Evolutionary conservation across 2,888 invertebrate genomes (phyloP).

Genomic region (Cheilosia grossa): DNA sequence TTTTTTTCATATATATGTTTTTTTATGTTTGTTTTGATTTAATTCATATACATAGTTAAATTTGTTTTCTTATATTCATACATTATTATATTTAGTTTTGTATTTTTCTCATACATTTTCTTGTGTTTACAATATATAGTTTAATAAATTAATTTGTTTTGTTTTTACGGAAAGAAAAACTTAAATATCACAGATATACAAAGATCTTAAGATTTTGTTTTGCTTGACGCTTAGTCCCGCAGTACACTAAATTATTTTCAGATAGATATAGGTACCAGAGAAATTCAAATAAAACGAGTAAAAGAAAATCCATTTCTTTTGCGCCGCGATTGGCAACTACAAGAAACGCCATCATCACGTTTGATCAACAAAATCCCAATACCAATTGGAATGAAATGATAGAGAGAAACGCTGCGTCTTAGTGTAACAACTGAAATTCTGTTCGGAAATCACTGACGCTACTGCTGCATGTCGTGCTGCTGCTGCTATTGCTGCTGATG

Average conservation of each 20-base stretch:
- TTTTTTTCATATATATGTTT: conserved; percentile 55
- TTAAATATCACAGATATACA: conserved; percentile 82
- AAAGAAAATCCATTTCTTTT: conserved; percentile 35
- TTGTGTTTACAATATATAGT: conserved; percentile 49
- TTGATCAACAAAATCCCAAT: conserved; percentile 64
- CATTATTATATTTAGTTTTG: conserved; percentile 67
- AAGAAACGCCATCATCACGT: conserved; percentile 12
- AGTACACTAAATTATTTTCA: conserved; percentile 41
- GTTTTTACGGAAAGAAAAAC: conserved; percentile 77
- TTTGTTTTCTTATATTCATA: conserved; percentile 69
- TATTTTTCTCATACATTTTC: conserved; percentile 16
- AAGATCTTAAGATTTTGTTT: conserved; percentile 75
- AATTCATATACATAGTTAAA: conserved; percentile 44
- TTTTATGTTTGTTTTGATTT: conserved; percentile 62
- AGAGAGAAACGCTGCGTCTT: conserved; percentile 27
- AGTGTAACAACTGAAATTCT: conserved; percentile 62
- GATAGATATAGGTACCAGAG: conserved; percentile 32
- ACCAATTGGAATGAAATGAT: conserved; percentile 67
- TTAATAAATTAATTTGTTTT: conserved; percentile 71
- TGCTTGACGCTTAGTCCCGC: conserved; percentile 58
- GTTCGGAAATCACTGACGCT: conserved; percentile 71
- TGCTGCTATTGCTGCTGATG: conserved; percentile 53
- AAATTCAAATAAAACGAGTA: conserved; percentile 55
- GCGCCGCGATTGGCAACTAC: conserved; percentile 18
- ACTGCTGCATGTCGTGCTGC: conserved; percentile 75